phyloP scores from a whole-genome alignment of 2,797 vertebrate species.

The Dicrostonyx torquatus region DNA sequence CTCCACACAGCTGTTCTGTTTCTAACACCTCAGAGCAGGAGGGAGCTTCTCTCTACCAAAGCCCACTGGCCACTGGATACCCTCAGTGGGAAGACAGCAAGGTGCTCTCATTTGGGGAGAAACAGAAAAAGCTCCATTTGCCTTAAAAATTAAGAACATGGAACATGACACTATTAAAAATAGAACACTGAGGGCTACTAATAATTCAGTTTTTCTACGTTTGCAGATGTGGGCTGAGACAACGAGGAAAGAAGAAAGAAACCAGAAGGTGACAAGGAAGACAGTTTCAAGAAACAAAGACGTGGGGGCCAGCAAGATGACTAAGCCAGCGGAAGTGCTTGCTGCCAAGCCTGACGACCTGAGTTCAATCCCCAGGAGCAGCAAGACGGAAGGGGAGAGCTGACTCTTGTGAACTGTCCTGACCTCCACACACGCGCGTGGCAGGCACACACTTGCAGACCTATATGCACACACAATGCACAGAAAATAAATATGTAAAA shows the following conservation, averaged over 20 bases:
- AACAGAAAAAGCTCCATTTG: slow-evolving; percentile 11
- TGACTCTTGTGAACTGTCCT: not conserved
- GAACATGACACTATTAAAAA: slow-evolving; percentile 70
- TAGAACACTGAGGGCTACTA: slow-evolving; percentile 65
- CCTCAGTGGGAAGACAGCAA: not conserved
- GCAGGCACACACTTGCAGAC: not conserved
- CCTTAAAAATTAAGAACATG: slow-evolving; percentile 62
- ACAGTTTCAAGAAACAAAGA: slow-evolving; percentile 12
- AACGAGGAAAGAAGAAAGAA: slow-evolving; percentile 18
- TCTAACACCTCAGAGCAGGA: not conserved
- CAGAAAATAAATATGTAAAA: not conserved
- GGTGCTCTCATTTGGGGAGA: slow-evolving; percentile 24
- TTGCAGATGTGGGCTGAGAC: slow-evolving; percentile 53
- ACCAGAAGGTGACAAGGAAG: not conserved
- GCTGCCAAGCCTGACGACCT: no score
- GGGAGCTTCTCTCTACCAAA: not conserved
- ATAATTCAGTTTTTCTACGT: slow-evolving; percentile 58
- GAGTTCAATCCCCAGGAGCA: not conserved
- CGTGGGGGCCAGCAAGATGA: not conserved
- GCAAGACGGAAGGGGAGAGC: not conserved
- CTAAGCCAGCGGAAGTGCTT: not conserved
- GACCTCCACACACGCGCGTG: not conserved
- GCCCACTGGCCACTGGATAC: not conserved
- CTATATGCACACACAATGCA: not conserved
- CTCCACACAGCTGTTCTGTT: not conserved